Percentiles rank a stretch among this genome's conserved stretches.
Evolutionary conservation across 2,888 invertebrate genomes (phyloP).

Genomic region (Bugulina stolonifera): DNA sequence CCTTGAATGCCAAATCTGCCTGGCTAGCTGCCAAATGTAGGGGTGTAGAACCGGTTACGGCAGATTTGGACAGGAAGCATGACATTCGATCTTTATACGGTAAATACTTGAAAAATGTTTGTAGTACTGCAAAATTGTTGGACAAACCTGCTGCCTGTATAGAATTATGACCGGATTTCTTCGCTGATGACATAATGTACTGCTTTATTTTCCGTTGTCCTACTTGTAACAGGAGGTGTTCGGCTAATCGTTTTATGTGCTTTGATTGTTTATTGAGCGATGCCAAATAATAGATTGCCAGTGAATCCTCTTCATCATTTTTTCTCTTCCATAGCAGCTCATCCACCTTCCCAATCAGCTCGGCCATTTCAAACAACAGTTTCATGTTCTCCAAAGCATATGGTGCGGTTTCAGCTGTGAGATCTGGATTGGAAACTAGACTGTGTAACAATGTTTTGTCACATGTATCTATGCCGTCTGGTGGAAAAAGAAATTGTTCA

Average conservation of each 20-base stretch:
- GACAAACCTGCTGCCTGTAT: neutral
- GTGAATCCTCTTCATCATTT: neutral
- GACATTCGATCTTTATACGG: neutral
- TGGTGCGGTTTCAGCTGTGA: neutral
- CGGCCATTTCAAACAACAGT: neutral
- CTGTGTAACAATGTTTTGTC: neutral
- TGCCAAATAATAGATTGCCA: neutral
- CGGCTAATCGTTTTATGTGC: neutral
- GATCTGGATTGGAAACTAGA: neutral
- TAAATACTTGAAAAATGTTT: neutral
- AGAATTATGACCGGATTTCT: neutral
- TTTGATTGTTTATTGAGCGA: neutral
- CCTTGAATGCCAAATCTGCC: neutral
- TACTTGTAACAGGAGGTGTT: neutral
- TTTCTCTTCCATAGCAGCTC: neutral
- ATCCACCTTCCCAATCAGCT: neutral
- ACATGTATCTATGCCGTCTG: neutral
- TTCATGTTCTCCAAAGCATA: neutral
- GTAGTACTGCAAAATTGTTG: neutral
- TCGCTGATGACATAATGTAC: neutral
- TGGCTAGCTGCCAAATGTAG: neutral
- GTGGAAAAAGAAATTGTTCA: constrained; percentile 3
- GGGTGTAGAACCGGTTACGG: neutral
- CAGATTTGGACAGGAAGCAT: neutral
- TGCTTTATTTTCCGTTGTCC: neutral